Conservation (phyloP, 2,797 vertebrate genomes). For the Paratrypauchen microcephalus region DNA sequence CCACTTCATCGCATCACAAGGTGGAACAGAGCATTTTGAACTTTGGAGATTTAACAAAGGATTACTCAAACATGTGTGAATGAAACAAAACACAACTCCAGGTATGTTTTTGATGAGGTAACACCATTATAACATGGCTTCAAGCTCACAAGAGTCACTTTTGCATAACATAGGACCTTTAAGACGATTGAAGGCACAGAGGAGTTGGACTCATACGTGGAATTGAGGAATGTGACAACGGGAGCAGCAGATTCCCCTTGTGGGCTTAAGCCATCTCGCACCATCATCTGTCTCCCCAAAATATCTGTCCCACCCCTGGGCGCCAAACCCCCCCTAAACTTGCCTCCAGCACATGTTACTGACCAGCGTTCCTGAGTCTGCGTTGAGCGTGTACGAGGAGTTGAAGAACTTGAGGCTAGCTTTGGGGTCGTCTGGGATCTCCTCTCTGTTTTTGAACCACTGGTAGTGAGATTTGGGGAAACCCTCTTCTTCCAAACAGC, state of each 20-base stretch:
- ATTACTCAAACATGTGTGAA: no score
- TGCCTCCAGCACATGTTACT: slow-evolving; percentile 66
- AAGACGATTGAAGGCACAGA: slow-evolving; percentile 24
- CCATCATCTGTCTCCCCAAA: slow-evolving; percentile 82
- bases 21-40: no score
- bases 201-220: slow-evolving; percentile 44
- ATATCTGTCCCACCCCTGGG: slow-evolving; percentile 74
- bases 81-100: no score
- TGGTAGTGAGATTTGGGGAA: slow-evolving; percentile 90
- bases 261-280: slow-evolving; percentile 70
- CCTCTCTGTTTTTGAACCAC: slow-evolving; percentile 91
- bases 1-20: no score
- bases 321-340: slow-evolving; percentile 49
- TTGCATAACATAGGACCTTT: no score
- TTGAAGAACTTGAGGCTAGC: slow-evolving; percentile 84
- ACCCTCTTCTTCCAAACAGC: slow-evolving; percentile 89
- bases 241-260: slow-evolving; percentile 78
- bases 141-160: no score
- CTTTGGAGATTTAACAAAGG: no score
- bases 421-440: slow-evolving; percentile 85
- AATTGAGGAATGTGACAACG: slow-evolving; percentile 78
- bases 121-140: no score
- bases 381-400: slow-evolving; percentile 86
- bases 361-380: slow-evolving; percentile 89
- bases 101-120: no score